Evolutionary conservation across 2,888 invertebrate genomes (phyloP).

Genomic region (Parnassius glacialis): DNA sequence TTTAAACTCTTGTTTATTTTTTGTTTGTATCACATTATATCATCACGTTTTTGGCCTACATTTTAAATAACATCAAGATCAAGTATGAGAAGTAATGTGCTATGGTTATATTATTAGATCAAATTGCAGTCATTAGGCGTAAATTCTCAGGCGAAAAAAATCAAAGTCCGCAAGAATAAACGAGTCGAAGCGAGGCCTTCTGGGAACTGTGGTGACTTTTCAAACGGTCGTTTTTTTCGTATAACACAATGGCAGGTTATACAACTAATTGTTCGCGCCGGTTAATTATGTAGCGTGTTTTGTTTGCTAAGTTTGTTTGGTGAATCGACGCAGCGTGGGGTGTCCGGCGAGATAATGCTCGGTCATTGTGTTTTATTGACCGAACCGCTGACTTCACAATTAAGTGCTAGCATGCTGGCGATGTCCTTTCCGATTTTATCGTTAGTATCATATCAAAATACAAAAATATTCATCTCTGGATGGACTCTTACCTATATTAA

Average conservation of each 20-base stretch:
- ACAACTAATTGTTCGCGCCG: slow-evolving; percentile 65
- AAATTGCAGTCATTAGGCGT: slow-evolving; percentile 66
- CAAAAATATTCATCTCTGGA: no score
- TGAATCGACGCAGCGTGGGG: slow-evolving; percentile 28
- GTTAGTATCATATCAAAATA: slow-evolving; percentile 22
- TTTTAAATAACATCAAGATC: neutral
- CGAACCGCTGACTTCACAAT: slow-evolving; percentile 44
- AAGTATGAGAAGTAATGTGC: neutral
- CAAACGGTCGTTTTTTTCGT: slow-evolving; percentile 49
- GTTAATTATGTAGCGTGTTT: slow-evolving; percentile 66
- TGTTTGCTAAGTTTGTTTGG: slow-evolving; percentile 52
- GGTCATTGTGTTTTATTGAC: slow-evolving; percentile 32
- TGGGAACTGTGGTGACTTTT: slow-evolving; percentile 60
- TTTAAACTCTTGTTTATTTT: no score
- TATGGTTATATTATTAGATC: slow-evolving; percentile 42
- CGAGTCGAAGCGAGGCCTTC: slow-evolving; percentile 62
- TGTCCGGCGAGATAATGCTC: slow-evolving; percentile 28
- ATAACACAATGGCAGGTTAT: slow-evolving; percentile 65
- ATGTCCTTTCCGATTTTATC: slow-evolving; percentile 37
- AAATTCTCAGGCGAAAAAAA: slow-evolving; percentile 68
- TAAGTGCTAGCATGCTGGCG: slow-evolving; percentile 33
- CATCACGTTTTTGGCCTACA: neutral
- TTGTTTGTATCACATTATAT: neutral
- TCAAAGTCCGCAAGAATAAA: slow-evolving; percentile 45
- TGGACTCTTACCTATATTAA: no score